phyloP scores from a whole-genome alignment of 2,113 vertebrate genomes.

The Osmerus eperlanus region DNA sequence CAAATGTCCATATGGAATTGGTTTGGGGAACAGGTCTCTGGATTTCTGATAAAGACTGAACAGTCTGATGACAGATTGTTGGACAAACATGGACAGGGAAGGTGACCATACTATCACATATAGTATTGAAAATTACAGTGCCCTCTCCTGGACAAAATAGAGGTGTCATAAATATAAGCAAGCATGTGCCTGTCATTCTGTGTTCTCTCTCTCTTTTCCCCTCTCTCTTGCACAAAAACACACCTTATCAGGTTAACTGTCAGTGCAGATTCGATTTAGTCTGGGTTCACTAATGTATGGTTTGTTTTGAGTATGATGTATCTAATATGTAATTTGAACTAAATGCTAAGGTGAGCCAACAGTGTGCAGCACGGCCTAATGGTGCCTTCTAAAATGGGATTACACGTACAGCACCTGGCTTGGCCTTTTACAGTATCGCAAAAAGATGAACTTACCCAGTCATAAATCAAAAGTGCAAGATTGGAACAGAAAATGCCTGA shows the following conservation, averaged over 20 bases:
- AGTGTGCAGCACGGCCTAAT: neutral
- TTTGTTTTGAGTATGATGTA: neutral
- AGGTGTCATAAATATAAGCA: neutral
- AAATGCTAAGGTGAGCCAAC: neutral
- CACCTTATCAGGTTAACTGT: neutral
- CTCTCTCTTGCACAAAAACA: conserved; percentile 3
- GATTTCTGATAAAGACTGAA: no score
- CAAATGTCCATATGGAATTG: no score
- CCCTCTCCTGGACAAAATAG: conserved; percentile 50
- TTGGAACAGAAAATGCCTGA: neutral
- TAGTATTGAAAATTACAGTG: conserved; percentile 4
- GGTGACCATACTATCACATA: no score
- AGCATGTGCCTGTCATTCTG: neutral
- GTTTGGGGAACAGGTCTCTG: no score
- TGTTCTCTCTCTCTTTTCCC: no score
- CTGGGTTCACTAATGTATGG: neutral
- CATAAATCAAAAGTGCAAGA: conserved; percentile 4
- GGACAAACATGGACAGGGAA: no score
- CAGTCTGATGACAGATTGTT: no score
- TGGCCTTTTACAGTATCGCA: neutral
- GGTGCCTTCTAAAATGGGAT: neutral
- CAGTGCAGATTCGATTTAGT: conserved; percentile 1
- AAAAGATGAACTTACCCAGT: neutral
- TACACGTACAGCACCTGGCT: neutral
- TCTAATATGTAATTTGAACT: neutral